phyloP scores from a whole-genome alignment of 2,888 invertebrate genomes.

The Drosophila paracracens region DNA sequence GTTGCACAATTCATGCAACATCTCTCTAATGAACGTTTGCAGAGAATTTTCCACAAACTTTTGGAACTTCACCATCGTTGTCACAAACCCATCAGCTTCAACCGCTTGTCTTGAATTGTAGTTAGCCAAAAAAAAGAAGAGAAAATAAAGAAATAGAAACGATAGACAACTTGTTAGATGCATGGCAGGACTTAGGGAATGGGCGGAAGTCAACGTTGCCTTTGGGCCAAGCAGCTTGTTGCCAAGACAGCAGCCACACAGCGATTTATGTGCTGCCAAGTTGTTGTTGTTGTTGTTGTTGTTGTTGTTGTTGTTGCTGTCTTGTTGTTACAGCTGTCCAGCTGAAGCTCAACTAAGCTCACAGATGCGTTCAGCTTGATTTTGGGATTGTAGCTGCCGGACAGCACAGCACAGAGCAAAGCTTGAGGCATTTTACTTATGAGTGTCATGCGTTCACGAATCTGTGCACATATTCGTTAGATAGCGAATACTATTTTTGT shows the following conservation, averaged over 20 bases:
- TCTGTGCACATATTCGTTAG: slow-evolving; percentile 57
- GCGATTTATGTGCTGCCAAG: slow-evolving; percentile 49
- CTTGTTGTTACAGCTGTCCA: slow-evolving; percentile 4
- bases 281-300: slow-evolving; percentile 22
- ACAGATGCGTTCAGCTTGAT: slow-evolving; percentile 46
- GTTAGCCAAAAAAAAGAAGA: slow-evolving; percentile 36
- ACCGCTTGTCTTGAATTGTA: slow-evolving; percentile 28
- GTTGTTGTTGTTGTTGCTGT: slow-evolving; percentile 6
- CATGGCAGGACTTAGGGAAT: slow-evolving; percentile 12
- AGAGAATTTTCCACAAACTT: neutral
- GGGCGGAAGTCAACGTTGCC: slow-evolving; percentile 25
- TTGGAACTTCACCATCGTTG: slow-evolving; percentile 5
- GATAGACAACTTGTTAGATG: slow-evolving; percentile 65
- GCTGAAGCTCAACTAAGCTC: slow-evolving; percentile 35
- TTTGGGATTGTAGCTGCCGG: slow-evolving; percentile 33
- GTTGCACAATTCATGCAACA: neutral
- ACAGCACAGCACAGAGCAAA: slow-evolving; percentile 9
- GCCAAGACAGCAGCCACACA: slow-evolving; percentile 41
- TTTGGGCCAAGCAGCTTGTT: slow-evolving; percentile 40
- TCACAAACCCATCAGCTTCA: slow-evolving; percentile 5
- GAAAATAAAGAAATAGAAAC: slow-evolving; percentile 1
- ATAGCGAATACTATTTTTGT: slow-evolving; percentile 21
- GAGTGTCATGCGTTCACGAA: slow-evolving; percentile 68
- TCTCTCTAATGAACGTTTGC: neutral
- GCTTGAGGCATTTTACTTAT: slow-evolving; percentile 68